Conservation (phyloP, 2,888 invertebrate genomes). For the Escarpia spicata region DNA sequence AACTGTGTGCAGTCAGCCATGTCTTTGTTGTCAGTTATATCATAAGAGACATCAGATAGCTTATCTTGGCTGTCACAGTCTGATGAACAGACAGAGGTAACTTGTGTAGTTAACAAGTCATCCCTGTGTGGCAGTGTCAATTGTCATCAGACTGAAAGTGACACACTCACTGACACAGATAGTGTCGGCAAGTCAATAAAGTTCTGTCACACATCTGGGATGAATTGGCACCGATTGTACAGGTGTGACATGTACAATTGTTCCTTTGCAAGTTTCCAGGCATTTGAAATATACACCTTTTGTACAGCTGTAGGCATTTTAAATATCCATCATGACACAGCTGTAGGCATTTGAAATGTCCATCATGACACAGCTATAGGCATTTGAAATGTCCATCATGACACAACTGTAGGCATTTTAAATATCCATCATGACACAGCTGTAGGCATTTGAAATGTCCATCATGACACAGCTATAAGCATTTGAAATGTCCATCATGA, state of each 20-base stretch:
- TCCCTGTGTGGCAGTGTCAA: neutral
- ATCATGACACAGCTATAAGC: neutral
- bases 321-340: neutral
- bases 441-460: neutral
- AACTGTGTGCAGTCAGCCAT: neutral
- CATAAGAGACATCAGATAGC: neutral
- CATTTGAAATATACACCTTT: neutral
- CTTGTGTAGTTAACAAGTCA: neutral
- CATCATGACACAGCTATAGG: neutral
- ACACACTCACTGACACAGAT: neutral
- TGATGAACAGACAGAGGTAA: neutral
- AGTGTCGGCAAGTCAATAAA: neutral
- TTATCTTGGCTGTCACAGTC: neutral
- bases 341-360: neutral
- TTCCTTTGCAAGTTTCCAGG: neutral
- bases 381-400: neutral
- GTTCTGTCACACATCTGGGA: neutral
- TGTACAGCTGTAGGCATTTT: neutral
- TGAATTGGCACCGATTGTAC: neutral
- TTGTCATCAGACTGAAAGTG: neutral
- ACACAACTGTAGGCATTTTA: neutral
- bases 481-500: neutral
- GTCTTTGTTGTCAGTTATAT: neutral
- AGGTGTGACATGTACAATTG: neutral
- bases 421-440: neutral